A percentile compares a stretch with the other conserved stretches of the same genome.
phyloP scores from a whole-genome alignment of 2,113 vertebrate species.

The Tauraco erythrolophus region DNA sequence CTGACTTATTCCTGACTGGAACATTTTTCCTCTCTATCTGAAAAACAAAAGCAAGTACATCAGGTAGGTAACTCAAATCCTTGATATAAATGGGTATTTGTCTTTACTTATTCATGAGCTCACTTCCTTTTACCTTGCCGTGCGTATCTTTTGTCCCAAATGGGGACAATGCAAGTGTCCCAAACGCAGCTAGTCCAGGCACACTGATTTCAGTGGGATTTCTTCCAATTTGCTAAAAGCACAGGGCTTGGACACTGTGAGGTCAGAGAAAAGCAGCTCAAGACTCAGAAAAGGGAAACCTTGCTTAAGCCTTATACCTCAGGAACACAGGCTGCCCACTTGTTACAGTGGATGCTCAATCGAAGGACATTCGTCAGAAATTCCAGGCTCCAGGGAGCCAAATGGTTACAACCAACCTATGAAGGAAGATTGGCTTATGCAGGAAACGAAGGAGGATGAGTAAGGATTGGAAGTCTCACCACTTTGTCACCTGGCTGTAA shows the following conservation, averaged over 20 bases:
- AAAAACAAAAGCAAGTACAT: neutral
- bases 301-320: neutral
- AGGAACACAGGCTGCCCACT: neutral
- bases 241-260: rapidly evolving
- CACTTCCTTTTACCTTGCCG: neutral
- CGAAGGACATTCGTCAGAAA: rapidly evolving
- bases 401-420: neutral
- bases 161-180: neutral
- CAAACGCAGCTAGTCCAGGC: neutral
- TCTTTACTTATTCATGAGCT: neutral
- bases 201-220: neutral
- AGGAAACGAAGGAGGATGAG: neutral
- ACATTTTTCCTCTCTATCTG: neutral
- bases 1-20: neutral
- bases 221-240: neutral
- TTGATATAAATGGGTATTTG: neutral
- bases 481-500: neutral
- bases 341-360: rapidly evolving
- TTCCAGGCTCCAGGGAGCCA: neutral
- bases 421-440: neutral
- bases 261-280: neutral
- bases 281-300: neutral
- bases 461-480: rapidly evolving
- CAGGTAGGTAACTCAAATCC: neutral
- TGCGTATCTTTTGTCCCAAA: neutral